Evolutionary conservation across 2,888 invertebrate genomes (phyloP).

Genomic region (Apodemia zela): DNA sequence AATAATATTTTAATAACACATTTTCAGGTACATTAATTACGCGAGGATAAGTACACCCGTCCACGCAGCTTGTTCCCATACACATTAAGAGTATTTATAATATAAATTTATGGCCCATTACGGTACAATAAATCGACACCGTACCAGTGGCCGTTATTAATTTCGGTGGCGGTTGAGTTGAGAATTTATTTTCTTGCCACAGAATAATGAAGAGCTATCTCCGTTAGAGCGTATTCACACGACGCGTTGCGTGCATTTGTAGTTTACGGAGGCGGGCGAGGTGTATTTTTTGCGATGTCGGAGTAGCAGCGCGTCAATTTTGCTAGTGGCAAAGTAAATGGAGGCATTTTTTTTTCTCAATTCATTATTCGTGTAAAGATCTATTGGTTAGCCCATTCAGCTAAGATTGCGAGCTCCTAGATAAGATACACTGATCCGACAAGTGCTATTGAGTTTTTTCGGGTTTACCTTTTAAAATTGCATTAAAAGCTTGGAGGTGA

Average conservation of each 20-base stretch:
- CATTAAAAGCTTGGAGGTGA: too few species aligned
- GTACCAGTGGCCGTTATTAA: constrained; percentile 53
- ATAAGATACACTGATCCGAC: too few species aligned
- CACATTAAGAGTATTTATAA: constrained; percentile 46
- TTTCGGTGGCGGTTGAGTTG: constrained; percentile 43
- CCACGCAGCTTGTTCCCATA: constrained; percentile 23
- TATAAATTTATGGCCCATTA: constrained; percentile 54
- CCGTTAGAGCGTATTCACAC: constrained; percentile 15
- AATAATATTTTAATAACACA: constrained; percentile 9
- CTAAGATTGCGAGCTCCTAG: too few species aligned
- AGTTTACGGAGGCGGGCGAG: too few species aligned
- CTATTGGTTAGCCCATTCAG: too few species aligned
- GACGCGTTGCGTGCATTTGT: neutral
- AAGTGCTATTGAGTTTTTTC: too few species aligned
- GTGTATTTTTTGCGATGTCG: too few species aligned
- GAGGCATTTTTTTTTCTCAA: too few species aligned
- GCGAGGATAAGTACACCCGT: constrained; percentile 13
- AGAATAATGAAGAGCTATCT: constrained; percentile 58
- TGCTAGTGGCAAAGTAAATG: too few species aligned
- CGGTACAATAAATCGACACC: constrained; percentile 55
- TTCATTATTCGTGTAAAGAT: too few species aligned
- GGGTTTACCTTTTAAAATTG: too few species aligned
- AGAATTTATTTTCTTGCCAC: constrained; percentile 53
- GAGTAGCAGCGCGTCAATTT: too few species aligned
- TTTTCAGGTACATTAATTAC: constrained; percentile 4